Base-by-base conservation (phyloP, 2,888 invertebrate genomes). In the Drosophila mimetica region DNA sequence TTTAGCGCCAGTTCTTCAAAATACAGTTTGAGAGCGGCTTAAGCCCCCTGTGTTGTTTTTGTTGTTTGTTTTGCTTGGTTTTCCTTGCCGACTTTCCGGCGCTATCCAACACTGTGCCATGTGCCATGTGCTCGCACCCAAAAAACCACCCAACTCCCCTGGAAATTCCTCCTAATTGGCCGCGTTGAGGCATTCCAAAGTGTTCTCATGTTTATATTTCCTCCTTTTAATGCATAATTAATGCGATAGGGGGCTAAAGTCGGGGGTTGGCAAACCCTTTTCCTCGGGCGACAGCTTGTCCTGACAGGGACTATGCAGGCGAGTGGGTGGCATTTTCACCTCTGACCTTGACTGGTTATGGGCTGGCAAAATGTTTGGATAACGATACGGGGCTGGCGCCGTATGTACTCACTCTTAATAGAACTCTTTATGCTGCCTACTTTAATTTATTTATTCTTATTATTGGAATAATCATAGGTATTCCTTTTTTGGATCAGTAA, bases 81-180 rank as follows among this genome's bases (percentile, higher is more conserved):
- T 32, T 44, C 9, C 18, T n/a, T 28, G 50, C 41, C 22, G 57
- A 44, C 71, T 18, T 36, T 46, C 36, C 18, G 52, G 48, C 71
- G 48, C 42, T 80, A 66, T 72, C 28, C 85, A 80, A 84, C 82
- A 80, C 79, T 78, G 22, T 34, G 77, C 71, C 84, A 79, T 73
- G 83, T 82, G 83, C 75, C 80, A 79, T 77, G 84, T 83, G 79
- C 75, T 61, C 25, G 63, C 30, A 22, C 39, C 25, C 16, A 16
- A 30, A 16, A 14, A 16, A 16, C 11, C 4, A 9, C n/a, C 34
- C 18, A 44, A 14, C 1, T n/a, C 32, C 58, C 41, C 28, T 14
- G 6, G 11, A 9, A 32, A 41, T 34, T 14, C 22, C 22, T 13
- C 55, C 60, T 82, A 82, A 76, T 76, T 78, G 67, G 47, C 74